Evolutionary conservation across 2,113 vertebrate species (phyloP), one percentile per base, ranked within the genome.

Genomic region (Periophthalmodon schlosseri): DNA sequence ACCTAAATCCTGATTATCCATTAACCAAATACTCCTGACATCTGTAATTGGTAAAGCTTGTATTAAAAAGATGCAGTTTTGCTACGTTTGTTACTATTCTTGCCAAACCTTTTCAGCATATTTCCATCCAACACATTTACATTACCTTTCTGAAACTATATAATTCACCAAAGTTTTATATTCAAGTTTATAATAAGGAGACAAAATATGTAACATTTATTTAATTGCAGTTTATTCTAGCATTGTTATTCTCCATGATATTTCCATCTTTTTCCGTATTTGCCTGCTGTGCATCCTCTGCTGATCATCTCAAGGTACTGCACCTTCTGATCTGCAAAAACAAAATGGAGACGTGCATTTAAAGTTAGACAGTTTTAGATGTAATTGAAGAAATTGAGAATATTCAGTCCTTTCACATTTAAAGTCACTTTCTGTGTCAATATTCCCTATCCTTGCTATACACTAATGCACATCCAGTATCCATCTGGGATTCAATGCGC

Each of bases 271-370:
- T 61, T 69, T 28, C 28, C 28, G 28, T 28, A 28, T 28, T 73
- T 70, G 57, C 67, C 0, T 58, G 34, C 73, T 52, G 72, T 15
- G 23, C 5, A 65, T 54, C 77, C 77, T 80, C 83, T 83, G 73
- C 57, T 82, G 86, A 82, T 58, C 0, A 16, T 11, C 16, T 70
- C 49, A 54, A 20, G 78, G 56, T 60, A 72, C 76, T 80, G 67
- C 78, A 15, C 49, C n/a, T 65, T 80, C 70, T 39, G 52, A 67
- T n/a, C 72, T 76, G 67, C 3, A 11, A 70, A 1, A 33, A 46
- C n/a, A 14, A 21, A 39, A 20, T 1, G 12, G 28, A 28, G 28
- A 28, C 28, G 28, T 28, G 28, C 3, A 28, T 46, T 5, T 21
- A 1, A 10, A n/a, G 2, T 61, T 61, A 21, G 21, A 66, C 4